phyloP scores from a whole-genome alignment of 2,113 vertebrate genomes.

The Tetrax tetrax region DNA sequence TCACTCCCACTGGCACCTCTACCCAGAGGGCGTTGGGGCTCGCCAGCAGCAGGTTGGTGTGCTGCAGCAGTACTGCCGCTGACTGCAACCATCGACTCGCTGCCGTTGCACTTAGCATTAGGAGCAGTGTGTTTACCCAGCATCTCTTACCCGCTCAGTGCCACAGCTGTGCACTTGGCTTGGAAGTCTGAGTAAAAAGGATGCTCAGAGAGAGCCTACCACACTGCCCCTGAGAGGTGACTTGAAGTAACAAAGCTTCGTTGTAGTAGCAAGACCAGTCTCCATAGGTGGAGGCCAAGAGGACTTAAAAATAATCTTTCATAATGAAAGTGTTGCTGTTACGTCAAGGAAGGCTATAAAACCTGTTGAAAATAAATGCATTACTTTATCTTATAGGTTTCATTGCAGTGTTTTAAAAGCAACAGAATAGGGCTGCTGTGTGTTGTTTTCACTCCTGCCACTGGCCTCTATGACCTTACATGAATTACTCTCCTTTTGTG shows the following conservation, averaged over 20 bases:
- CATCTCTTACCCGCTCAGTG: neutral
- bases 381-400: neutral
- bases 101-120: neutral
- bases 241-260: neutral
- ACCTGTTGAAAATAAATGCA: neutral
- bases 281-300: neutral
- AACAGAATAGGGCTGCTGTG: neutral
- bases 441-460: neutral
- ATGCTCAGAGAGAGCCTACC: neutral
- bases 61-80: neutral
- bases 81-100: rapidly evolving
- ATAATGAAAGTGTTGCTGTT: neutral
- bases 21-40: conserved; percentile 90
- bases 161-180: neutral
- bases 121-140: no score
- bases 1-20: conserved; percentile 97
- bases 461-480: neutral
- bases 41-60: conserved; percentile 91
- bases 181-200: neutral
- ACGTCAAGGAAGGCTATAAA: neutral
- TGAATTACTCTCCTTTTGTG: neutral
- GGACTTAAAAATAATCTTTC: neutral
- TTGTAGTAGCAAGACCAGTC: neutral
- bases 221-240: neutral
- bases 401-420: neutral